These are phyloP conservation scores for Pseudomugil tenellus DNA, from an alignment of 2,797 vertebrate genomes.

Conservation along the genomic window DNA sequence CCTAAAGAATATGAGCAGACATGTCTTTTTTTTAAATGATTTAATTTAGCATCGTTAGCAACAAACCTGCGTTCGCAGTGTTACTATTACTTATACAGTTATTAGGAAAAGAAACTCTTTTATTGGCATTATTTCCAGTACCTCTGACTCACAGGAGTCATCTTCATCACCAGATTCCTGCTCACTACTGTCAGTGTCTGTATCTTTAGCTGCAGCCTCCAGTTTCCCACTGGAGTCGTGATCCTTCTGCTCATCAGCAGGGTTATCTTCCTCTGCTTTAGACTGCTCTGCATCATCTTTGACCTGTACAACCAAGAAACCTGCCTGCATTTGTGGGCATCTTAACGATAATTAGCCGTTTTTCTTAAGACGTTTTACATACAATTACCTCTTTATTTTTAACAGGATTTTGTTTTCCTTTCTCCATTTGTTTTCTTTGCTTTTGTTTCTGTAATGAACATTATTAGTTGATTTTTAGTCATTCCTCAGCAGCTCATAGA, in stretches of 20 bases:
- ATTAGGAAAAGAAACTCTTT: not conserved
- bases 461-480: not conserved
- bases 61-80: not conserved
- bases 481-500: not conserved
- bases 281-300: constrained; percentile 5
- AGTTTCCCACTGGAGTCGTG: constrained; percentile 26
- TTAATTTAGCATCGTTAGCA: no score
- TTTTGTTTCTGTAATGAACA: constrained; percentile 60
- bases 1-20: constrained; percentile 50
- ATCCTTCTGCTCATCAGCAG: constrained; percentile 5
- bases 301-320: constrained; percentile 30
- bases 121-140: constrained; percentile 19
- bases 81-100: not conserved
- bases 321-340: not conserved
- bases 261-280: constrained; percentile 22
- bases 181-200: constrained; percentile 42
- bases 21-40: not conserved
- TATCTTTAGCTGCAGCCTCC: constrained; percentile 29
- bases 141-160: constrained; percentile 33
- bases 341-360: not conserved
- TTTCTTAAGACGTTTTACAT: not conserved
- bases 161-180: constrained; percentile 60
- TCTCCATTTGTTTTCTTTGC: constrained; percentile 58
- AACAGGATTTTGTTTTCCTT: constrained; percentile 40
- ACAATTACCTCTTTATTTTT: constrained; percentile 42